Base-by-base conservation (phyloP, 2,797 vertebrate species). In the Poeciliopsis infans region DNA sequence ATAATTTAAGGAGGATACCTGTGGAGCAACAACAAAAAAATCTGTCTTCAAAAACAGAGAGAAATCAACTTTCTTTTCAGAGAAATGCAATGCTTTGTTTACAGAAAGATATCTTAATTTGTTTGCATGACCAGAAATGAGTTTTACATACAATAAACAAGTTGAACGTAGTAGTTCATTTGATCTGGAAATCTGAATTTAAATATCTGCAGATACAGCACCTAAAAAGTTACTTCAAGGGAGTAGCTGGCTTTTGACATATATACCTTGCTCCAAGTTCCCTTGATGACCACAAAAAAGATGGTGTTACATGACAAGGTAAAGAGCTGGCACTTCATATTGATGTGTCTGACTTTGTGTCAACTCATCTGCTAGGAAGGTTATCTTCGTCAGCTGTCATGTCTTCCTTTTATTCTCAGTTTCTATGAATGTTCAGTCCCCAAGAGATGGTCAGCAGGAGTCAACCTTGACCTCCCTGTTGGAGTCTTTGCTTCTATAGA, bases 251-350 rank as follows among this genome's bases (percentile, higher is more conserved):
- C 75, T 77, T 88, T 79, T 80, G 80, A 83, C 85, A 89, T 80
- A 47, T 86, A 86, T 72, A 49, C 78, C 85, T 51, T 77, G 45
- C 82, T 85, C 78, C 72, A 81, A 76, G 80, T 87, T 80, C 81
- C 86, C 83, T 70, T 78, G 90, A 87, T 92, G 90, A 90, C 84
- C 88, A 87, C 79, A 86, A 83, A 87, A 81, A 88, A 80, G 18
- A 83, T 85, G 83, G 80, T 77, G 87, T 88, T 89, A 87, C 78
- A 86, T 86, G 87, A 89, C 87, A 90, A 83, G 74, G 74, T 89
- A 85, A 93, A 81, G 80, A 80, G 89, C 88, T 78, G 87, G 74
- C 69, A 86, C 73, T 81, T 79, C 6, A 46, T 79, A 64, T 0
- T 45, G 81, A 75, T 82, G 85, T 84, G 87, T 86, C 87, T 85